These are phyloP conservation scores for Fulmarus glacialis DNA, from an alignment of 2,113 vertebrate genomes.

Conservation along the genomic window DNA sequence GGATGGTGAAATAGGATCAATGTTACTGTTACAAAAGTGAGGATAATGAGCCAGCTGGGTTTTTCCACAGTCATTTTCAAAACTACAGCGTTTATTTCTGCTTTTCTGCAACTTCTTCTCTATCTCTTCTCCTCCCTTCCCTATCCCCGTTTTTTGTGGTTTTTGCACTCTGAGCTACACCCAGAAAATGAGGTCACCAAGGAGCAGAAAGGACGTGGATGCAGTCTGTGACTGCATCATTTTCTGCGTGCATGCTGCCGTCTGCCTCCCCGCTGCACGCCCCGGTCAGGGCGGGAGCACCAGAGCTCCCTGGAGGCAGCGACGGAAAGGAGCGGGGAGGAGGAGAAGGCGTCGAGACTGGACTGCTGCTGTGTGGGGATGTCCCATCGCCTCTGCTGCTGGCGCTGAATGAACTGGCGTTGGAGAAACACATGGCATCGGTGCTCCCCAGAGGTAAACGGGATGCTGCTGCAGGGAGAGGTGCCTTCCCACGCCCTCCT, in stretches of 20 bases:
- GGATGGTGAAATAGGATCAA: constrained; percentile 50
- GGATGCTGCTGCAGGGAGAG: background rate
- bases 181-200: constrained; percentile 31
- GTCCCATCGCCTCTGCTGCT: background rate
- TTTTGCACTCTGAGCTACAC: constrained; percentile 16
- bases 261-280: background rate
- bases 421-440: background rate
- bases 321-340: background rate
- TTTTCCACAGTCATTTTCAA: constrained; percentile 57
- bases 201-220: background rate
- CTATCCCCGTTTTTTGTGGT: background rate
- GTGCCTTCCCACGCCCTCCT: background rate
- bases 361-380: background rate
- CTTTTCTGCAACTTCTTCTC: constrained; percentile 59
- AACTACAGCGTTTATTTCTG: constrained; percentile 36
- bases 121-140: constrained; percentile 36
- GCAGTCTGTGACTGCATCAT: background rate
- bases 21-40: constrained; percentile 62
- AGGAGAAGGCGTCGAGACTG: rapidly evolving
- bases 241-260: background rate
- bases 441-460: background rate
- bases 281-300: background rate
- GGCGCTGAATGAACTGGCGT: rapidly evolving
- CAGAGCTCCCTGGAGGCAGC: background rate
- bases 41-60: constrained; percentile 60